These are phyloP conservation scores for Actinemys pallida DNA, from an alignment of 2,113 vertebrate species.

Conservation along the genomic window DNA sequence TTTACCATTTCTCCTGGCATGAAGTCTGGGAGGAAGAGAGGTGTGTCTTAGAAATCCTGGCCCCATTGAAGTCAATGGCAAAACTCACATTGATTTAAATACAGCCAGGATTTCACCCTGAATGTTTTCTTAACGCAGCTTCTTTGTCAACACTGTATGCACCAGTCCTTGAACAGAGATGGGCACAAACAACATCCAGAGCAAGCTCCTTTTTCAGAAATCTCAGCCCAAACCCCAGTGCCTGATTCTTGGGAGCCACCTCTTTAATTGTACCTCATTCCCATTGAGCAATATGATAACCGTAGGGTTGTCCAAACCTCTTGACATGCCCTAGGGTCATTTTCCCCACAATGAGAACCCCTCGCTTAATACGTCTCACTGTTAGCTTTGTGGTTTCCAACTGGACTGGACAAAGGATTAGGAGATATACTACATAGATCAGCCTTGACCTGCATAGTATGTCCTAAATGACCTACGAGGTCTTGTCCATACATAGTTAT, in stretches of 20 bases:
- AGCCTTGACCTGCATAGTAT: neutral
- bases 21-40: no score
- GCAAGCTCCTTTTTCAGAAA: neutral
- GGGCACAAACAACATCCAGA: neutral
- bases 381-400: neutral
- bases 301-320: neutral
- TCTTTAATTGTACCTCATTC: neutral
- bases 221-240: neutral
- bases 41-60: no score
- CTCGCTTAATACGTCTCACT: neutral
- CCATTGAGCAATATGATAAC: neutral
- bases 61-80: neutral
- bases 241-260: neutral
- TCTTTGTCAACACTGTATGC: neutral
- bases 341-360: neutral
- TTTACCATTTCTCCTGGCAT: neutral
- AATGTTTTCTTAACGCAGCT: neutral
- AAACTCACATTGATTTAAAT: neutral
- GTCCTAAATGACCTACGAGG: neutral
- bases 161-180: neutral
- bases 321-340: neutral
- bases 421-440: neutral
- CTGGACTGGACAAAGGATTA: neutral
- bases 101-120: neutral
- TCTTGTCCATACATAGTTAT: neutral